Evolutionary conservation across 2,797 vertebrate genomes (phyloP).

Genomic region (Syngnathus rostellatus): DNA sequence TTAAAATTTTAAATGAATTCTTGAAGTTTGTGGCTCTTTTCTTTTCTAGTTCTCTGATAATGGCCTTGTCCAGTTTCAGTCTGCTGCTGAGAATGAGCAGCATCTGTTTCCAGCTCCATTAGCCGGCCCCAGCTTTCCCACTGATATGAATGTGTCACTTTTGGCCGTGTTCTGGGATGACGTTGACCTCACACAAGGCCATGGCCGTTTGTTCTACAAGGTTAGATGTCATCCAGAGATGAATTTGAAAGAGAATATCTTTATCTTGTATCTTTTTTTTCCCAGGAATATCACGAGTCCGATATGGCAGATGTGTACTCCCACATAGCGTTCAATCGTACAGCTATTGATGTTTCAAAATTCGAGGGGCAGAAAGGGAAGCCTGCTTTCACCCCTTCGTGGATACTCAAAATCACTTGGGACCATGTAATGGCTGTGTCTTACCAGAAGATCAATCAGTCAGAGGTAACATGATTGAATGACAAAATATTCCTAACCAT

Average conservation of each 20-base stretch:
- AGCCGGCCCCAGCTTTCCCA: slow-evolving; percentile 53
- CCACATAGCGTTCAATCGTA: slow-evolving; percentile 72
- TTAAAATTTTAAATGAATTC: background rate
- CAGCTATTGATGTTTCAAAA: slow-evolving; percentile 61
- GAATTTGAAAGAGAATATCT: background rate
- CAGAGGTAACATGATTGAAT: slow-evolving; percentile 58
- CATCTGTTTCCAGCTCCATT: slow-evolving; percentile 65
- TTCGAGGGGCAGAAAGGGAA: slow-evolving; percentile 52
- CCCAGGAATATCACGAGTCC: slow-evolving; percentile 60
- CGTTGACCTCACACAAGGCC: slow-evolving; percentile 68
- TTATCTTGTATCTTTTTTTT: background rate
- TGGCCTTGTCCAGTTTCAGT: slow-evolving; percentile 74
- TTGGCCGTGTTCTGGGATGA: slow-evolving; percentile 80
- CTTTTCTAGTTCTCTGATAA: slow-evolving; percentile 75
- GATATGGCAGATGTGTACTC: slow-evolving; percentile 66
- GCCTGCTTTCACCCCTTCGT: slow-evolving; percentile 61
- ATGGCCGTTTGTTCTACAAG: slow-evolving; percentile 69
- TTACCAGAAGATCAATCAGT: slow-evolving; percentile 65
- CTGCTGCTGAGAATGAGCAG: slow-evolving; percentile 65
- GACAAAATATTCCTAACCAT: background rate
- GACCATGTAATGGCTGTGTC: slow-evolving; percentile 66
- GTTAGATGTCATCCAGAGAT: slow-evolving; percentile 36
- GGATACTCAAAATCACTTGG: slow-evolving; percentile 81
- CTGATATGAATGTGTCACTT: slow-evolving; percentile 58
- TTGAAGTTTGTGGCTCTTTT: background rate